Evolutionary conservation across 2,888 invertebrate species (phyloP).

Genomic region (Icerya purchasi): DNA sequence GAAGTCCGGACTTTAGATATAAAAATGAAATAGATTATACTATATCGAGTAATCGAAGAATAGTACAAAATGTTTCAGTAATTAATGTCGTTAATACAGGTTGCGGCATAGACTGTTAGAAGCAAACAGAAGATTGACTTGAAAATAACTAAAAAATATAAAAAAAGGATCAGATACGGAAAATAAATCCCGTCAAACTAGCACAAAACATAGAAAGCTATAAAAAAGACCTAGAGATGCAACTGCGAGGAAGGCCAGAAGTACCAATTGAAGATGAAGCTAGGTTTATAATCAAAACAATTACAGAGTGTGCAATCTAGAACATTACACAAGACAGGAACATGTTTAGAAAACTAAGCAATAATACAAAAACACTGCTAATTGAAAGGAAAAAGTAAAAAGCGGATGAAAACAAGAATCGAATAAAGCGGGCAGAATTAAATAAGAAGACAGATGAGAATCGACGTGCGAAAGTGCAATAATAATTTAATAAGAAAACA

Average conservation of each 20-base stretch:
- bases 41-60: neutral
- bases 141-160: neutral
- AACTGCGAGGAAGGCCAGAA: neutral
- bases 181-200: neutral
- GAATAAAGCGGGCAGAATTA: neutral
- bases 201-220: too few relatives aligned
- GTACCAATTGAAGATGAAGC: neutral
- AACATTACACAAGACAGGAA: neutral
- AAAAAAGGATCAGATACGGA: neutral
- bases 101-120: neutral
- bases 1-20: neutral
- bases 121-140: neutral
- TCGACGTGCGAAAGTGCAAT: neutral
- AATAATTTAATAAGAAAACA: neutral
- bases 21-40: neutral
- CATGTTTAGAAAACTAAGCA: neutral
- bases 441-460: neutral
- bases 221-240: too few relatives aligned
- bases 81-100: neutral
- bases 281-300: neutral
- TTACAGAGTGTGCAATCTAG: neutral
- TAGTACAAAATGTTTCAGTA: neutral
- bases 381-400: neutral
- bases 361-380: neutral
- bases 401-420: neutral